phyloP scores from a whole-genome alignment of 2,797 vertebrate species.

The Pempheris klunzingeri region DNA sequence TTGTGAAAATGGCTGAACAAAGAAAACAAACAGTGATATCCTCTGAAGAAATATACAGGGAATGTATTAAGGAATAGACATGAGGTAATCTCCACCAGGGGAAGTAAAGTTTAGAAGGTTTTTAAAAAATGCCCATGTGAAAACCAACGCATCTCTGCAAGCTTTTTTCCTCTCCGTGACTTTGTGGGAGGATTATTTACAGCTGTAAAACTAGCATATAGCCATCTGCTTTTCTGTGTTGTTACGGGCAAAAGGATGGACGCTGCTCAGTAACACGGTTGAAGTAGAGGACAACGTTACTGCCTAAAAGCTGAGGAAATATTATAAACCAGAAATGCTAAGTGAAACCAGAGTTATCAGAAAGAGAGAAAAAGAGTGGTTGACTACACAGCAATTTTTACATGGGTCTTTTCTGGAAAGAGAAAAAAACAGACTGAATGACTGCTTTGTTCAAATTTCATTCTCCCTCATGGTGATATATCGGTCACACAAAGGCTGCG shows the following conservation, averaged over 20 bases:
- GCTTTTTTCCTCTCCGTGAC: conserved; percentile 42
- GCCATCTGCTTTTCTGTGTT: conserved; percentile 63
- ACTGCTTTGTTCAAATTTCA: conserved; percentile 68
- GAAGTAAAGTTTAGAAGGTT: conserved; percentile 50
- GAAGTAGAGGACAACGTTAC: conserved; percentile 66
- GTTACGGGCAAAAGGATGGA: conserved; percentile 54
- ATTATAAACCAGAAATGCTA: conserved; percentile 68
- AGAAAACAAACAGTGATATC: conserved; percentile 41
- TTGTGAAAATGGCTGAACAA: conserved; percentile 37
- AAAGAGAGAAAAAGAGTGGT: conserved; percentile 43
- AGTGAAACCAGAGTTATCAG: conserved; percentile 75
- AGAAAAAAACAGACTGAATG: conserved; percentile 46
- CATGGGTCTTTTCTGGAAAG: conserved; percentile 35
- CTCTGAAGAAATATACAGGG: conserved; percentile 40
- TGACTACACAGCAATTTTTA: conserved; percentile 49
- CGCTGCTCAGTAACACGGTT: conserved; percentile 55
- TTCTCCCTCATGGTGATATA: conserved; percentile 57
- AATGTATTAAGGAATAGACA: conserved; percentile 51
- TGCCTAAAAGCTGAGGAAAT: conserved; percentile 62
- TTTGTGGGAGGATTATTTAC: conserved; percentile 69
- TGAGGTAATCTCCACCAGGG: conserved; percentile 62
- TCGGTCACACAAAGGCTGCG: conserved; percentile 58
- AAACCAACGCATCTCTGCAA: conserved; percentile 57
- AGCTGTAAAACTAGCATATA: conserved; percentile 71
- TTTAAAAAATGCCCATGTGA: conserved; percentile 57